A percentile compares a stretch with the other conserved stretches of the same genome.
Conservation (phyloP, 2,797 vertebrate species). For the Poecile montanus region DNA sequence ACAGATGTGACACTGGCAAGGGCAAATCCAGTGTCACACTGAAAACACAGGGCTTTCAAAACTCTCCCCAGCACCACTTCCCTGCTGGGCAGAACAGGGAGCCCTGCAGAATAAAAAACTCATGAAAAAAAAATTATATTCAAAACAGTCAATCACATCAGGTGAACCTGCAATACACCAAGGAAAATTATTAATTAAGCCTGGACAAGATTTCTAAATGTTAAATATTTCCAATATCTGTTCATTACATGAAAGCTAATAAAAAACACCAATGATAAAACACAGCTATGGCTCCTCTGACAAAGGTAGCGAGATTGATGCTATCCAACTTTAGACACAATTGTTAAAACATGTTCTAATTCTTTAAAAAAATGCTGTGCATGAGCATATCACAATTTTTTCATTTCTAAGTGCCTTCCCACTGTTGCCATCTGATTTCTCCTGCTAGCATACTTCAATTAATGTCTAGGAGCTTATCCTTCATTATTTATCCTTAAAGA, state of each 20-base stretch:
- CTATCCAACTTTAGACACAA: not conserved
- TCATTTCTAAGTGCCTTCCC: not conserved
- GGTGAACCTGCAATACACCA: not conserved
- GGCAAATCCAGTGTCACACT: not conserved
- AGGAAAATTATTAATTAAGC: not conserved
- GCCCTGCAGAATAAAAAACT: not conserved
- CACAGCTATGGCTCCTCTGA: not conserved
- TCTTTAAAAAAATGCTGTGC: not conserved
- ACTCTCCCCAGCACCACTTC: not conserved
- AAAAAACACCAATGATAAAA: not conserved
- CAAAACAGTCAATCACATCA: not conserved
- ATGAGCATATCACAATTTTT: not conserved
- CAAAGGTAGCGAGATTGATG: not conserved
- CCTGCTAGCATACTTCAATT: not conserved
- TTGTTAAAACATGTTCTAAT: not conserved
- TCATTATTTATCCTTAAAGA: not conserved
- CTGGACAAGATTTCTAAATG: not conserved
- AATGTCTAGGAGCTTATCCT: not conserved
- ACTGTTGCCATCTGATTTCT: not conserved
- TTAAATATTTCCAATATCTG: not conserved
- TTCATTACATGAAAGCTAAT: not conserved
- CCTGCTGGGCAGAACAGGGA: fast-evolving
- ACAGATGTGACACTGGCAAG: not conserved
- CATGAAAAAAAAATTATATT: not conserved
- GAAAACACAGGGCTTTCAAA: not conserved